A percentile compares a stretch with the other conserved stretches of the same genome.
Conservation (phyloP, 2,113 vertebrate genomes). For the Oncorhynchus mykiss region DNA sequence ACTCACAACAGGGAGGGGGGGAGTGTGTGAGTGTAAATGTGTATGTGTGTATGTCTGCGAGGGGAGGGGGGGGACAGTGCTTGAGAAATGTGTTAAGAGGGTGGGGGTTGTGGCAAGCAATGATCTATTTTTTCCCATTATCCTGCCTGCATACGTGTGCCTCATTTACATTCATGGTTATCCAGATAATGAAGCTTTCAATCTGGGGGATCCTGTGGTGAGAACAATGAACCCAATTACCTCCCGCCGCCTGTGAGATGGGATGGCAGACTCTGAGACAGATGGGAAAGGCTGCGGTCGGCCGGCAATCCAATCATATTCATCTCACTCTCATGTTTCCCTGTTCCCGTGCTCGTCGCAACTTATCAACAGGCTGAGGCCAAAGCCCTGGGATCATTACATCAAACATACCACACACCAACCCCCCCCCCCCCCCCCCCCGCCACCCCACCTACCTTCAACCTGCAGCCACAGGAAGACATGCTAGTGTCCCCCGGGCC, state of each 20-base stretch:
- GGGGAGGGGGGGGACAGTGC: too few species aligned
- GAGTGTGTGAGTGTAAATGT: slow-evolving; percentile 15
- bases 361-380: slow-evolving; percentile 78
- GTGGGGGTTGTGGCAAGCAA: slow-evolving; percentile 42
- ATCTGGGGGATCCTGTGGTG: slow-evolving; percentile 80
- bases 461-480: slow-evolving; percentile 31
- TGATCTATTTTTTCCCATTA: slow-evolving; percentile 82
- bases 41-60: too few species aligned
- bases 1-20: neutral
- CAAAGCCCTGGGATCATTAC: slow-evolving; percentile 67
- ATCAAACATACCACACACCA: slow-evolving; percentile 47
- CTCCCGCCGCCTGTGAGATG: slow-evolving; percentile 80
- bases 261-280: slow-evolving; percentile 83
- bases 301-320: slow-evolving; percentile 81
- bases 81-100: neutral
- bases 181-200: slow-evolving; percentile 87
- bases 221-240: slow-evolving; percentile 88
- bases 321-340: slow-evolving; percentile 71
- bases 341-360: slow-evolving; percentile 66
- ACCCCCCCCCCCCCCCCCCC: neutral
- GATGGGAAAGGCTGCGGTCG: slow-evolving; percentile 79
- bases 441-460: neutral
- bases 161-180: slow-evolving; percentile 85
- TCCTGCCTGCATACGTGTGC: slow-evolving; percentile 71
- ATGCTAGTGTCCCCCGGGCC: slow-evolving; percentile 39